phyloP scores from a whole-genome alignment of 2,113 vertebrate species.

The Hymenochirus boettgeri region DNA sequence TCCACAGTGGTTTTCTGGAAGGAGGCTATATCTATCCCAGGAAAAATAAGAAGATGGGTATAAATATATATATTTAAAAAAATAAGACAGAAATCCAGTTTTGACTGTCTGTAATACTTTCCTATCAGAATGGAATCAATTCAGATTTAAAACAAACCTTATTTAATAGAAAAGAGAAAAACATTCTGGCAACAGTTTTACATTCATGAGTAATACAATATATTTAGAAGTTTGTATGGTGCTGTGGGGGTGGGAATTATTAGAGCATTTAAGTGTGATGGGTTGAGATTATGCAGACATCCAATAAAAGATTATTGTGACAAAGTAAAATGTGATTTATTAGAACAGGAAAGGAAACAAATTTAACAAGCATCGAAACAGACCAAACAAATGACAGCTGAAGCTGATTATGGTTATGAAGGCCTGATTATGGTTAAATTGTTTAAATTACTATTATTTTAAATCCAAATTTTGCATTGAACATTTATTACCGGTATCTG shows the following conservation, averaged over 20 bases:
- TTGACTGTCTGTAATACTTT: too few relatives aligned
- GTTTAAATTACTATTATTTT: too few relatives aligned
- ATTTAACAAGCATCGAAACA: not conserved
- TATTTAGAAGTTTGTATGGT: slow-evolving; percentile 24
- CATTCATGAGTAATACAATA: slow-evolving; percentile 35
- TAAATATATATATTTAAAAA: too few relatives aligned
- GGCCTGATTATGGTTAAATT: not conserved
- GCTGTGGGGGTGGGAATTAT: slow-evolving; percentile 27
- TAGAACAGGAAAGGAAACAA: slow-evolving; percentile 12
- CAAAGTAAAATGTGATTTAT: slow-evolving; percentile 30
- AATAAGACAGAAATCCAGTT: too few relatives aligned
- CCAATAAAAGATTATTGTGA: slow-evolving; percentile 38
- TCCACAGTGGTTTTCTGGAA: too few relatives aligned
- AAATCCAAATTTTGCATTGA: too few relatives aligned
- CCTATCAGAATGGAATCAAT: too few relatives aligned
- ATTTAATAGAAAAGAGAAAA: not conserved
- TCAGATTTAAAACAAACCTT: too few relatives aligned
- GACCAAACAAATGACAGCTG: not conserved
- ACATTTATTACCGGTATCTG: too few relatives aligned
- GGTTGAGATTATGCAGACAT: slow-evolving; percentile 21
- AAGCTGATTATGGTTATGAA: too few relatives aligned
- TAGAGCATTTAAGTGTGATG: slow-evolving; percentile 24
- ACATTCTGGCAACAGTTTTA: slow-evolving; percentile 8
- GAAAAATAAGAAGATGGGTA: too few relatives aligned
- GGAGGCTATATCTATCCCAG: too few relatives aligned